Percentiles rank a stretch among this genome's conserved stretches.
Conservation (phyloP, 2,113 vertebrate genomes). For the Phrynocephalus versicolor region DNA sequence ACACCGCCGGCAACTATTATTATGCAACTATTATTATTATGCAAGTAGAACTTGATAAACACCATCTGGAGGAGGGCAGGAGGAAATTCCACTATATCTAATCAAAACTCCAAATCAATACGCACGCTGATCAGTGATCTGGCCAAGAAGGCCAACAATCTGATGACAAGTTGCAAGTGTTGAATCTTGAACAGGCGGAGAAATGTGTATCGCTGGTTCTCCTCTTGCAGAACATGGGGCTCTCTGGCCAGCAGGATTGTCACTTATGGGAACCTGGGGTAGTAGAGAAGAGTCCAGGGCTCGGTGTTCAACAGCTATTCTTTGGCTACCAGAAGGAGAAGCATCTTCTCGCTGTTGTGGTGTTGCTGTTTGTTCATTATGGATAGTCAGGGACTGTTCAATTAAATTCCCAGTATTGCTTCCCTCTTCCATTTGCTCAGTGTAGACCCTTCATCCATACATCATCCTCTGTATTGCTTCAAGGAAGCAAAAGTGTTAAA, state of each 20-base stretch:
- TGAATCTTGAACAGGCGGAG: conserved; percentile 9
- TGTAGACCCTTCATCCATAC: background rate
- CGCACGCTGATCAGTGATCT: conserved; percentile 24
- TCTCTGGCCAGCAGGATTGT: background rate
- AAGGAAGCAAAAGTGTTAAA: conserved; percentile 17
- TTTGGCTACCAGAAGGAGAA: background rate
- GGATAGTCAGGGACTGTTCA: background rate
- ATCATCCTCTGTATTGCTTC: background rate
- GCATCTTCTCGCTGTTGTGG: background rate
- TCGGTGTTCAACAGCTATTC: background rate
- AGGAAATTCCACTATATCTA: background rate
- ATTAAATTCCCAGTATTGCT: background rate
- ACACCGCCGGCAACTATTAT: too few species aligned
- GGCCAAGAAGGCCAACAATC: conserved; percentile 23
- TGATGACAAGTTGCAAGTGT: conserved; percentile 17
- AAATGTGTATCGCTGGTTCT: conserved; percentile 18
- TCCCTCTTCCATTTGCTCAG: conserved; percentile 3
- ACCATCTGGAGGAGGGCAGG: background rate
- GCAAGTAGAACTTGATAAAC: background rate
- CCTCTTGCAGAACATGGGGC: conserved; percentile 23
- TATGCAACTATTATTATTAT: background rate
- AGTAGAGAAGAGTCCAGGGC: conserved; percentile 6
- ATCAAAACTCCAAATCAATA: background rate
- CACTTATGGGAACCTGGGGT: background rate
- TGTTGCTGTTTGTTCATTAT: background rate